These are phyloP conservation scores for Rhopilema esculentum DNA, from an alignment of 30 jellyfish, hydroid and myxozoan genomes.

Conservation along the genomic window DNA sequence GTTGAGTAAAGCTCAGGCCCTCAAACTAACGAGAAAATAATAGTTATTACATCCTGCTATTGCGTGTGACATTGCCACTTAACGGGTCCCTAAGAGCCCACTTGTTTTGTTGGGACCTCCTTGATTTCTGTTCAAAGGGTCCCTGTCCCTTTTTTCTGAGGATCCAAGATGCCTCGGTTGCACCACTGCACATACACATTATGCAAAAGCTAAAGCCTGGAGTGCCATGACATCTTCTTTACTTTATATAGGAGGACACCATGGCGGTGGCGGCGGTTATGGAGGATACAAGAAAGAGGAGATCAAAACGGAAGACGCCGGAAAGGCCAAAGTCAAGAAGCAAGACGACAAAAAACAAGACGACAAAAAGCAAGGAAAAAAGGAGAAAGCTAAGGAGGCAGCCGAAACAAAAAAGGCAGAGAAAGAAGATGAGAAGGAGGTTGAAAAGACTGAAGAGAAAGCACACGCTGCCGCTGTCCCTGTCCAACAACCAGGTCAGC, in stretches of 20 bases:
- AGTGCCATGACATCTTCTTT: too few species aligned
- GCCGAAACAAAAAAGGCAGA: conserved; percentile 36
- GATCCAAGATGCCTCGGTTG: too few species aligned
- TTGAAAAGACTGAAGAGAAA: conserved; percentile 9
- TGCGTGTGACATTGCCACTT: too few species aligned
- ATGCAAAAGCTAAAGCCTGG: too few species aligned
- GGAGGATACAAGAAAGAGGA: conserved; percentile 81
- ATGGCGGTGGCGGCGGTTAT: conserved; percentile 72
- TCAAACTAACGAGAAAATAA: too few species aligned
- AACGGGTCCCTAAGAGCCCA: too few species aligned
- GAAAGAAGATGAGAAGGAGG: conserved; percentile 28
- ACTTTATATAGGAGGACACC: conserved; percentile 49
- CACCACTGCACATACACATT: too few species aligned
- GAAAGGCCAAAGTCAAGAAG: background rate
- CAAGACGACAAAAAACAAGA: conserved; percentile 10
- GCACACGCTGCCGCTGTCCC: conserved; percentile 46
- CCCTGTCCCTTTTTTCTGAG: too few species aligned
- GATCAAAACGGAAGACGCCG: conserved; percentile 13
- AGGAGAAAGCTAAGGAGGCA: conserved; percentile 17
- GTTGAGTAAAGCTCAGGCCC: too few species aligned
- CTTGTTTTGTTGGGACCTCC: too few species aligned
- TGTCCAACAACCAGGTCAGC: conserved; percentile 63
- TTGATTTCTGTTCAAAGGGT: too few species aligned
- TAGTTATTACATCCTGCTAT: too few species aligned
- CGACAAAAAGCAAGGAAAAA: conserved; percentile 25